Base-by-base conservation (phyloP, 2,113 vertebrate species). In the Cavia porcellus region DNA sequence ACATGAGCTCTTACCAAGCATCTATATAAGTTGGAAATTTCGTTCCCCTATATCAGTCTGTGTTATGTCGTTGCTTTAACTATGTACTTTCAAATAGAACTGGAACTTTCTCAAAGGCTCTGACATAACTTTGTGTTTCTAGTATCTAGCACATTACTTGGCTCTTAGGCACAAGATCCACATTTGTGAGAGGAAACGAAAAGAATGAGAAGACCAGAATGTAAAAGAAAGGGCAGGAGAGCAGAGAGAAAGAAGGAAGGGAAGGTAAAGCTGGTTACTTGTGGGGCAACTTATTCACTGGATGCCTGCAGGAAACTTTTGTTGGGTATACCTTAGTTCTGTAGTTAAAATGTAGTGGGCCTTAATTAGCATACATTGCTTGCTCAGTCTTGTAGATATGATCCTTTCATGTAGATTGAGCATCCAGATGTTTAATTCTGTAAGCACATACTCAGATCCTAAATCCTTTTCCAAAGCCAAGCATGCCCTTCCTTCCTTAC, bases 391-490 rank as follows among this genome's bases (percentile, higher is more conserved):
- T 86, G 6, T 42, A 25, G 75, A 12, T 28, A 57, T 47, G 57
- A 11, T 55, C 50, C 8, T 89, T 70, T 79, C 7, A 72, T 50
- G 19, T 52, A 30, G 24, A 52, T 5, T 20, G 30, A 80, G 2
- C 20, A 72, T n/a, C 22, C 5, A 57, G 32, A 28, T 61, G 87
- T 57, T 75, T 70, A 11, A 35, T 74, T 12, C 19, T 7, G 19
- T 3, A 68, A 84, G 42, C 61, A 25, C 70, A 55, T 64, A n/a
- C 5, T 91, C 1, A 80, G 74, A 85, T 17, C 35, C 9, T n/a
- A 32, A 32, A 19, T 75, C 52, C 45, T 38, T 96, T 68, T 70
- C n/a, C 42, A 82, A 97, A 93, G 19, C 28, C 52, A 92, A 59
- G 28, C 47, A 0, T 74, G 28, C 24, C 57, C 38, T 81, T 91